Evolutionary conservation across 2,797 vertebrate genomes (phyloP).

Genomic region (Atherinosoma microstoma): DNA sequence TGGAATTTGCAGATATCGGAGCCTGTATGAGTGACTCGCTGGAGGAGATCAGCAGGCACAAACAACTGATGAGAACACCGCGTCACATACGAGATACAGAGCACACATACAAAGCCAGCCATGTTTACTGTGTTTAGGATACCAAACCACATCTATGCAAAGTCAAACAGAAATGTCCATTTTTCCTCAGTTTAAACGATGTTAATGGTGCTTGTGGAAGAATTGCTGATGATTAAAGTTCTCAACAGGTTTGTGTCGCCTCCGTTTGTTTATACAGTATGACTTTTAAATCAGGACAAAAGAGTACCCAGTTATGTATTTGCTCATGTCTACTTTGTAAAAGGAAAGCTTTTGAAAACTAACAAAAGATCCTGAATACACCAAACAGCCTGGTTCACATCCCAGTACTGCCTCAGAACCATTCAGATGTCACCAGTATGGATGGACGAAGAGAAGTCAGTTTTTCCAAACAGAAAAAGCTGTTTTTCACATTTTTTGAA

Average conservation of each 20-base stretch:
- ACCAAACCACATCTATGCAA: too few species aligned
- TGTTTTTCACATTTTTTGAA: too few species aligned
- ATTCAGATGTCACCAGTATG: too few species aligned
- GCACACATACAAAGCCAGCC: slow-evolving; percentile 20
- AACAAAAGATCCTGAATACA: background rate
- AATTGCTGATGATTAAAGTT: background rate
- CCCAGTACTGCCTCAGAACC: too few species aligned
- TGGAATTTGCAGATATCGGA: slow-evolving; percentile 79
- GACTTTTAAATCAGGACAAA: background rate
- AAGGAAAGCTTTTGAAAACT: background rate
- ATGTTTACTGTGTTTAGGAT: background rate
- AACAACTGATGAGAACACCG: slow-evolving; percentile 49
- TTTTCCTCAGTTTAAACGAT: too few species aligned
- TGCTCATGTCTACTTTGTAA: background rate
- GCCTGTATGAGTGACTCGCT: slow-evolving; percentile 50
- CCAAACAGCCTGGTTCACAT: background rate
- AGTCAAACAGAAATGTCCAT: too few species aligned
- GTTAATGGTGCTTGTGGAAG: too few species aligned
- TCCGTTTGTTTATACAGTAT: too few species aligned
- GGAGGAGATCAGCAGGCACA: slow-evolving; percentile 55
- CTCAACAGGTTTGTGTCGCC: too few species aligned
- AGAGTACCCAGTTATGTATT: background rate
- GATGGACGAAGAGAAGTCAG: too few species aligned
- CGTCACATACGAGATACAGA: slow-evolving; percentile 43
- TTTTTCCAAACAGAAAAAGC: too few species aligned